Evolutionary conservation across 2,888 invertebrate species (phyloP).

Genomic region (Alviniconcha strummeri): DNA sequence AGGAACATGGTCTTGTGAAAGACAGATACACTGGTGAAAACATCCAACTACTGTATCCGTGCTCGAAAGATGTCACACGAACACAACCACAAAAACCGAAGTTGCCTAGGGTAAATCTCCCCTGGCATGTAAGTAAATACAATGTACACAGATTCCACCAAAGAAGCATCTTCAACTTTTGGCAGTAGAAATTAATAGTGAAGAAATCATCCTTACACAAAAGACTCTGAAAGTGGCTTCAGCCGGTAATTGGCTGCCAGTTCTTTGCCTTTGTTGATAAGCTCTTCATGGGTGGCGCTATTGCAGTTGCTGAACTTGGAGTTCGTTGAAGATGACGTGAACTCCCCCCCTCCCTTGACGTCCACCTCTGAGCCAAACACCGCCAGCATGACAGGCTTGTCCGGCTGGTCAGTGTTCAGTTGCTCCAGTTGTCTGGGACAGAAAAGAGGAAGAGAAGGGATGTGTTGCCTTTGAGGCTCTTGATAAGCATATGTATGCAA

Average conservation of each 20-base stretch:
- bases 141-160: no score
- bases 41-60: no score
- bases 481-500: no score
- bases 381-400: slow-evolving; percentile 60
- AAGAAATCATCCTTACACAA: slow-evolving; percentile 41
- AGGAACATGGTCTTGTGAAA: neutral
- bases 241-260: slow-evolving; percentile 51
- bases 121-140: no score
- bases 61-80: no score
- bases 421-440: slow-evolving; percentile 60
- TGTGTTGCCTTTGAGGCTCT: neutral
- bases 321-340: slow-evolving; percentile 19
- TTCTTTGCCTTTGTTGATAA: slow-evolving; percentile 50
- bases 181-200: no score
- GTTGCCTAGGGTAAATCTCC: no score
- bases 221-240: slow-evolving; percentile 50
- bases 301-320: slow-evolving; percentile 24
- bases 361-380: slow-evolving; percentile 59
- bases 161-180: no score
- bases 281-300: slow-evolving; percentile 44
- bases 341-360: slow-evolving; percentile 55
- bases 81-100: no score
- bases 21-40: no score
- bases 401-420: slow-evolving; percentile 58
- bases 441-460: neutral